phyloP scores from a whole-genome alignment of 2,888 invertebrate species.

The Conus canariensis region DNA sequence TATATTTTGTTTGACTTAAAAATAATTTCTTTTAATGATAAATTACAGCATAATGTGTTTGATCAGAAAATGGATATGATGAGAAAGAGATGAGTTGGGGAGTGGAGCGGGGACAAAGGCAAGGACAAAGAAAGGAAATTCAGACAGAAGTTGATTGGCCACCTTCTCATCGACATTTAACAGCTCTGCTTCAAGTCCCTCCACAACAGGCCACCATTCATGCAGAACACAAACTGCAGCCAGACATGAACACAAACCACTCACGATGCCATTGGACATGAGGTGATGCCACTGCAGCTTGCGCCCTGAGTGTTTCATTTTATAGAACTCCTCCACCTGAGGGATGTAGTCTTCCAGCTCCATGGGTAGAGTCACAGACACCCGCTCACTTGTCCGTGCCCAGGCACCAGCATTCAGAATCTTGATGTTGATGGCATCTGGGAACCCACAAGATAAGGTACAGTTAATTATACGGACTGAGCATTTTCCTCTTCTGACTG shows the following conservation, averaged over 20 bases:
- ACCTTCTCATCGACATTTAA: too few relatives aligned
- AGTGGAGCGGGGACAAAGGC: too few relatives aligned
- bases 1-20: too few relatives aligned
- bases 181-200: too few relatives aligned
- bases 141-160: too few relatives aligned
- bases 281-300: slow-evolving; percentile 99
- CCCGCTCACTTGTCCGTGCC: slow-evolving; percentile 94
- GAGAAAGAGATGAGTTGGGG: too few relatives aligned
- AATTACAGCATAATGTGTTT: too few relatives aligned
- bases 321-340: slow-evolving; percentile 98
- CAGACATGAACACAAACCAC: slow-evolving; percentile 47
- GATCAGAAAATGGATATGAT: too few relatives aligned
- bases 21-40: too few relatives aligned
- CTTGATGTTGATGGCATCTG: slow-evolving; percentile 93
- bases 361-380: slow-evolving; percentile 96
- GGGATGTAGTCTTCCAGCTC: slow-evolving; percentile 99
- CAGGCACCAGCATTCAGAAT: slow-evolving; percentile 99
- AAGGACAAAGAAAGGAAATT: too few relatives aligned
- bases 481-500: not conserved
- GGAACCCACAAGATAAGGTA: not conserved
- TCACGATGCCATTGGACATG: slow-evolving; percentile 97
- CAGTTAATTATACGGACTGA: slow-evolving; percentile 8
- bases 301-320: slow-evolving; percentile 97
- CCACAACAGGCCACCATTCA: too few relatives aligned
- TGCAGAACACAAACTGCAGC: too few relatives aligned